A percentile compares a stretch with the other conserved stretches of the same genome.
phyloP scores from a whole-genome alignment of 2,888 invertebrate species.

The Anthoptus insignis region DNA sequence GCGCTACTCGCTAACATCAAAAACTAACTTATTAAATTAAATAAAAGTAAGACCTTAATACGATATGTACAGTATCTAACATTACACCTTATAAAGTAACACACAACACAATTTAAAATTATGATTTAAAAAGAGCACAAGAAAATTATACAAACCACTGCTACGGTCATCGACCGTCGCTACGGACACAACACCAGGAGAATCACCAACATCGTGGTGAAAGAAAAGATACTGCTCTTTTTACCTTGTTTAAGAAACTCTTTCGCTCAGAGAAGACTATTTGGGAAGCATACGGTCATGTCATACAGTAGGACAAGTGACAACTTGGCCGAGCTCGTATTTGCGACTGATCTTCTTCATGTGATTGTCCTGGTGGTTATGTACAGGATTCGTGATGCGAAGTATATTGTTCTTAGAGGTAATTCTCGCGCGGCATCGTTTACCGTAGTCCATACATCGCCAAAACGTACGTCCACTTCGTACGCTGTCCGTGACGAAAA shows the following conservation, averaged over 20 bases:
- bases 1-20: background rate
- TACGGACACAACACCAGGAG: too few relatives aligned
- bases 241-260: too few relatives aligned
- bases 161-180: too few relatives aligned
- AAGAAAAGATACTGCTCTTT: too few relatives aligned
- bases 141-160: too few relatives aligned
- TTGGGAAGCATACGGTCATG: too few relatives aligned
- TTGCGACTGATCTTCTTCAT: constrained; percentile 76
- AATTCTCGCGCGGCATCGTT: constrained; percentile 80
- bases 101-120: constrained; percentile 12
- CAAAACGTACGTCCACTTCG: constrained; percentile 82
- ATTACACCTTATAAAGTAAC: constrained; percentile 20
- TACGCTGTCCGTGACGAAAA: constrained; percentile 83
- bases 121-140: background rate
- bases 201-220: too few relatives aligned
- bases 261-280: too few relatives aligned
- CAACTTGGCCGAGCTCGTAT: constrained; percentile 80
- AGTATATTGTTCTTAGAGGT: constrained; percentile 81
- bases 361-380: constrained; percentile 77
- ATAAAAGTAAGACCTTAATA: constrained; percentile 5
- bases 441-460: constrained; percentile 83
- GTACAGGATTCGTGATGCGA: constrained; percentile 78
- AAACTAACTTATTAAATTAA: background rate
- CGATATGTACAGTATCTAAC: constrained; percentile 29
- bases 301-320: constrained; percentile 77